Evolutionary conservation across 1,140 invertebrate species (phyloP).

Genomic region (Elymnias hypermnestra): DNA sequence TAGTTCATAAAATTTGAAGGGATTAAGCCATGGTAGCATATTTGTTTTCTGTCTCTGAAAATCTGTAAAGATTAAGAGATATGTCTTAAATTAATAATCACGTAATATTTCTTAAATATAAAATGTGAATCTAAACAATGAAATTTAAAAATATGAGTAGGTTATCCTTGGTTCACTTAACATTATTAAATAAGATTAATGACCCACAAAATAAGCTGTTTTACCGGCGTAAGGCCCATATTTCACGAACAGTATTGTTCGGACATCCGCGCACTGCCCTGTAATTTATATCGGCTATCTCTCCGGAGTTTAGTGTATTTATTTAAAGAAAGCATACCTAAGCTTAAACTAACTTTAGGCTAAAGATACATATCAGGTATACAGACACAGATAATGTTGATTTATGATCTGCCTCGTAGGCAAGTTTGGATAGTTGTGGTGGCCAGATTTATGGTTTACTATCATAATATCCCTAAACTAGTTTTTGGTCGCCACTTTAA

Average conservation of each 20-base stretch:
- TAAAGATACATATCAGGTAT: background rate
- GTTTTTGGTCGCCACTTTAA: too few species aligned
- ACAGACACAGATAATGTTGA: background rate
- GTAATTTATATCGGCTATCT: slow-evolving; percentile 28
- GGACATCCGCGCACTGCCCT: slow-evolving; percentile 8
- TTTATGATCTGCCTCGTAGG: background rate
- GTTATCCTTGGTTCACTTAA: slow-evolving; percentile 16
- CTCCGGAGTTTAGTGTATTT: slow-evolving; percentile 8
- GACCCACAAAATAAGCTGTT: slow-evolving; percentile 11
- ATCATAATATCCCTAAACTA: too few species aligned
- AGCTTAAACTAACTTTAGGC: background rate
- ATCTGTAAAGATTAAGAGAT: too few species aligned
- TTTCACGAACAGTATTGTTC: slow-evolving; percentile 14
- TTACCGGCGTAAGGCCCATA: slow-evolving; percentile 9
- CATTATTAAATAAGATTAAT: slow-evolving; percentile 9
- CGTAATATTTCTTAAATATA: too few species aligned
- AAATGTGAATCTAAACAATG: too few species aligned
- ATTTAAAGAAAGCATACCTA: slow-evolving; percentile 7
- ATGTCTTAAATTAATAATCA: too few species aligned
- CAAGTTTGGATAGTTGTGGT: too few species aligned
- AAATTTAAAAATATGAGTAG: slow-evolving; percentile 5
- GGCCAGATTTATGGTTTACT: too few species aligned
- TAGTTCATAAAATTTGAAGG: too few species aligned
- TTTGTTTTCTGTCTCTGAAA: too few species aligned
- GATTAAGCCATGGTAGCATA: too few species aligned